These are phyloP conservation scores for Chrysomallon squamiferum DNA, from an alignment of 1,140 invertebrate species.

Conservation along the genomic window DNA sequence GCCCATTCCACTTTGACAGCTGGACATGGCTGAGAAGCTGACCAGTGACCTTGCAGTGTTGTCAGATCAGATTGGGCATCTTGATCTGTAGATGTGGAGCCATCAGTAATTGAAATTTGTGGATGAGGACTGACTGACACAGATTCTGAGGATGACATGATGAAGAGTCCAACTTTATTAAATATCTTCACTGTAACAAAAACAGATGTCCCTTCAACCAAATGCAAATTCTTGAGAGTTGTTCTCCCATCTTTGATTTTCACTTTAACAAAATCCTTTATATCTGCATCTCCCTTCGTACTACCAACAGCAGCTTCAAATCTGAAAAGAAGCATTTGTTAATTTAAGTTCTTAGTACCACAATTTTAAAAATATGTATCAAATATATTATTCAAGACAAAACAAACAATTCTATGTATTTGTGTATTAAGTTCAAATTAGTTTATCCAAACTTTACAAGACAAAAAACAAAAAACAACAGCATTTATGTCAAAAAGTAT, in stretches of 20 bases:
- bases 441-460: too few relatives aligned
- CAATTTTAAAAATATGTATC: too few relatives aligned
- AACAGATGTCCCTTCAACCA: constrained; percentile 15
- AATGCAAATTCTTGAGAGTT: constrained; percentile 8
- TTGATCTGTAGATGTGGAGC: constrained; percentile 2
- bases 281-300: constrained; percentile 3
- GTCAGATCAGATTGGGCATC: constrained; percentile 25
- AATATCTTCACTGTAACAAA: constrained; percentile 21
- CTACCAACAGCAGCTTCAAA: constrained; percentile 18
- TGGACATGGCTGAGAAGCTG: constrained; percentile 25
- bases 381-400: too few relatives aligned
- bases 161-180: constrained; percentile 32
- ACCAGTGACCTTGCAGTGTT: constrained; percentile 21
- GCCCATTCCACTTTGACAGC: constrained; percentile 24
- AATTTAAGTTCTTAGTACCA: too few relatives aligned
- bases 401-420: too few relatives aligned
- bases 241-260: constrained; percentile 4
- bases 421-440: too few relatives aligned
- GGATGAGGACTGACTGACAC: constrained; percentile 28
- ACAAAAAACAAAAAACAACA: too few relatives aligned
- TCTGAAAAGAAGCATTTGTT: too few relatives aligned
- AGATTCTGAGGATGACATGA: constrained; percentile 11
- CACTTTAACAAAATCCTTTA: constrained; percentile 8
- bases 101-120: constrained; percentile 25
- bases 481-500: too few relatives aligned